Conservation (phyloP, 2,797 vertebrate genomes). For the Neosilurus mollespiculum region DNA sequence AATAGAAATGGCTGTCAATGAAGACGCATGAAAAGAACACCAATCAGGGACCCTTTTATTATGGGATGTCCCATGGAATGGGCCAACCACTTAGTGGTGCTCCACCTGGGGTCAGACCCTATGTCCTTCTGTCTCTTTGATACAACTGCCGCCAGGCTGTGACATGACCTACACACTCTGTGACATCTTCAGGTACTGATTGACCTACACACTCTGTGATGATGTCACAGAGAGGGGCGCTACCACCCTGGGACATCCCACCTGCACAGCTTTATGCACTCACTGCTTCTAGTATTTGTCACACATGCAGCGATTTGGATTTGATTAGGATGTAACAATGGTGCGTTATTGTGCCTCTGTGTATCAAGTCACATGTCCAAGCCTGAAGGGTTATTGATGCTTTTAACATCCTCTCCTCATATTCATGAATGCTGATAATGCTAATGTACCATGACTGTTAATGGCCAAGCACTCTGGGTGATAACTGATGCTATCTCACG, state of each 20-base stretch:
- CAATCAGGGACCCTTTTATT: neutral
- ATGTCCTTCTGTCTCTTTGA: too few species aligned
- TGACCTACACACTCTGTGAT: too few species aligned
- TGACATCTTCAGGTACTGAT: too few species aligned
- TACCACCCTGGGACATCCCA: too few species aligned
- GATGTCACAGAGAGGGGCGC: too few species aligned
- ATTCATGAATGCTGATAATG: conserved; percentile 74
- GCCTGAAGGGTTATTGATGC: conserved; percentile 70
- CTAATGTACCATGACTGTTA: conserved; percentile 77
- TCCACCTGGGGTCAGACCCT: too few species aligned
- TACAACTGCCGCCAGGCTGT: too few species aligned
- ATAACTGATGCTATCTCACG: conserved; percentile 77
- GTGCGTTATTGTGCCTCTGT: conserved; percentile 19
- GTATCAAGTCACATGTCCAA: conserved; percentile 34
- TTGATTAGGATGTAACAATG: neutral
- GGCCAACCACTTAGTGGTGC: too few species aligned
- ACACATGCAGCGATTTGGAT: neutral
- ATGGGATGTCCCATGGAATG: too few species aligned
- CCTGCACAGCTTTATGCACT: too few species aligned
- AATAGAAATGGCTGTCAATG: neutral
- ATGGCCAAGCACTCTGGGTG: conserved; percentile 76
- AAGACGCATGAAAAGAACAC: neutral
- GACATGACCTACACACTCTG: too few species aligned
- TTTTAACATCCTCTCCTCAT: conserved; percentile 74
- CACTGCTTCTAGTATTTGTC: too few species aligned